phyloP scores from a whole-genome alignment of 1,140 invertebrate genomes.

The Musca vetustissima region DNA sequence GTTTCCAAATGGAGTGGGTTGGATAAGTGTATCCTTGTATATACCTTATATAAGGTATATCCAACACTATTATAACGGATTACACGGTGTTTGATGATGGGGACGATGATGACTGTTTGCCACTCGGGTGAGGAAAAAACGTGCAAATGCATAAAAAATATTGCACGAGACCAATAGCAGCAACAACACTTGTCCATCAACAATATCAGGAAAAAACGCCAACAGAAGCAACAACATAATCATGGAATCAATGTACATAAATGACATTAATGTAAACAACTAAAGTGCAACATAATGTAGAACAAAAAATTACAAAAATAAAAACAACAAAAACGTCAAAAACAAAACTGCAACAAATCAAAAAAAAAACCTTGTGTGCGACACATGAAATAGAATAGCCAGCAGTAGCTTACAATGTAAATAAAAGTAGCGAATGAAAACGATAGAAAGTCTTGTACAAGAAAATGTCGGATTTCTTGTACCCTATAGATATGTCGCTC shows the following conservation, averaged over 20 bases:
- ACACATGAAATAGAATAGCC: not conserved
- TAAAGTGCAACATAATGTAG: not conserved
- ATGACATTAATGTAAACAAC: no score
- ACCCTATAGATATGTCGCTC: no score
- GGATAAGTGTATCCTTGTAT: no score
- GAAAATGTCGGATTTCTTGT: no score
- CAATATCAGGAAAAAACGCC: not conserved
- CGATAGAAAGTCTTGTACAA: not conserved
- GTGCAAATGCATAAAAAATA: conserved; percentile 14
- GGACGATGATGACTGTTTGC: not conserved
- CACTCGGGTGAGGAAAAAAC: conserved; percentile 1
- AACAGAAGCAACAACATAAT: not conserved
- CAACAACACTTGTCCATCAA: not conserved
- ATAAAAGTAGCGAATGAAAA: not conserved
- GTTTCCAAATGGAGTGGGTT: no score
- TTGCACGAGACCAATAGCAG: conserved; percentile 1
- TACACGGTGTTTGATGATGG: not conserved
- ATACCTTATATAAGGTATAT: no score
- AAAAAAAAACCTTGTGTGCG: not conserved
- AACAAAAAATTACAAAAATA: no score
- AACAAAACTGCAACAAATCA: no score
- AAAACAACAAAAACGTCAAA: no score
- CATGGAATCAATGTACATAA: not conserved
- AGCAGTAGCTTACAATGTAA: not conserved
- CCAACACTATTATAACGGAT: not conserved